Base-by-base conservation (phyloP, 2,888 invertebrate species). In the Empis livida region DNA sequence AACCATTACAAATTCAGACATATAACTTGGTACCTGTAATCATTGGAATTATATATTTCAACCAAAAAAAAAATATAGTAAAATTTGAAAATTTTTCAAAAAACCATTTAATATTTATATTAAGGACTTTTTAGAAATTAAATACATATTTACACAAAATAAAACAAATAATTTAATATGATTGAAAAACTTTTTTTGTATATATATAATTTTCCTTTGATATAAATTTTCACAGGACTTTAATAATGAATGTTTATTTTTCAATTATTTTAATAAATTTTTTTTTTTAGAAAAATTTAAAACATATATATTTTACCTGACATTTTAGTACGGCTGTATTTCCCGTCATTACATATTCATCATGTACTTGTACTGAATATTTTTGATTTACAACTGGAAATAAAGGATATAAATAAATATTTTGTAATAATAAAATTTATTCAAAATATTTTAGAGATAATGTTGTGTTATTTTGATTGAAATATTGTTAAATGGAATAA, bases 241-340 rank as follows among this genome's bases (percentile, higher is more conserved):
- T 27, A 20, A 27, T 27, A 27, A 27, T 27, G 23, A 8, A 27
- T 27, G 8, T 27, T 27, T 6, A 27, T 27, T 8, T 27, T 27
- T 20, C 20, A 20, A 20, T 20, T 5, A 20, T 20, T 20, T 20
- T 6, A 20, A 20, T 20, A 20, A 20, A n/a, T 20, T 20, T 20
- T 3, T 5, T 20, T 20, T 20, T 20, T 3, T 20, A 20, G 4
- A 20, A 20, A 32, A 13, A 32, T 32, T n/a, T n/a, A 32, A 6
- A 32, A n/a, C 10, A 35, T 17, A 20, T 17, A 10, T 41, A n/a
- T 56, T 61, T 63, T 54, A 69, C 68, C 61, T 86, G 81, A 70
- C 95, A 95, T 62, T 86, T 82, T 54, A 94, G 76, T 52, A 93
- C 83, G 4, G 89, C 93, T 11, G 91, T 88, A 70, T 92, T 92